Evolutionary conservation across 1,140 invertebrate genomes (phyloP), one percentile per base, ranked within the genome.

Genomic region (Drosophila insularis): DNA sequence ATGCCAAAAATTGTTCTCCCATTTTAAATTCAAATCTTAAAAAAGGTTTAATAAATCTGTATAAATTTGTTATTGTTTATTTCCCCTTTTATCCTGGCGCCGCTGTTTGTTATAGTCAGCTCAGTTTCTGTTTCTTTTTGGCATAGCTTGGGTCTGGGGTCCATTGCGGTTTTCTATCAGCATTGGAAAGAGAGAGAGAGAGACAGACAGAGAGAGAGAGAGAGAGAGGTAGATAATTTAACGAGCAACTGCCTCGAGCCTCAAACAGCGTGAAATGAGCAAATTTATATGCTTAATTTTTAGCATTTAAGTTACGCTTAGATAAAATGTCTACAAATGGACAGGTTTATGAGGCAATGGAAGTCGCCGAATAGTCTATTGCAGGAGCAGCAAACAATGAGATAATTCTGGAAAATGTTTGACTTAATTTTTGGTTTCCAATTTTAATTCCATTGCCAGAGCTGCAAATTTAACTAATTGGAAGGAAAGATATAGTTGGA

Each of bases 211-310:
- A n/a, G n/a, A n/a, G 32, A 17, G 43, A 14, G n/a, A 14, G 40
- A 40, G n/a, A 14, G 40, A 14, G 43, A 19, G 6, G n/a, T n/a
- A 46, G 13, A 17, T 37, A 58, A 59, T 61, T 80, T 71, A 71
- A 74, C 66, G 77, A 75, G 67, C 77, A 69, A 11, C 4, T 39
- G 66, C 63, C 60, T 46, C 53, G 67, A 66, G 78, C 43, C 65
- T 64, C 64, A 75, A 75, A 68, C 65, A 75, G 73, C 64, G 78
- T 81, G 64, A 80, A 81, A 80, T 81, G 62, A 66, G 64, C 73
- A 76, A 64, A 80, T 76, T 73, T 81, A 75, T 75, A 75, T 75
- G 68, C 73, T 53, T 66, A 59, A 77, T 78, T 71, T 71, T 43
- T 58, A 60, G 71, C 74, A 75, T 81, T 81, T 85, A 73, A 73